Evolutionary conservation across 1,140 invertebrate genomes (phyloP).

Genomic region (Trypoxylus dichotomus): DNA sequence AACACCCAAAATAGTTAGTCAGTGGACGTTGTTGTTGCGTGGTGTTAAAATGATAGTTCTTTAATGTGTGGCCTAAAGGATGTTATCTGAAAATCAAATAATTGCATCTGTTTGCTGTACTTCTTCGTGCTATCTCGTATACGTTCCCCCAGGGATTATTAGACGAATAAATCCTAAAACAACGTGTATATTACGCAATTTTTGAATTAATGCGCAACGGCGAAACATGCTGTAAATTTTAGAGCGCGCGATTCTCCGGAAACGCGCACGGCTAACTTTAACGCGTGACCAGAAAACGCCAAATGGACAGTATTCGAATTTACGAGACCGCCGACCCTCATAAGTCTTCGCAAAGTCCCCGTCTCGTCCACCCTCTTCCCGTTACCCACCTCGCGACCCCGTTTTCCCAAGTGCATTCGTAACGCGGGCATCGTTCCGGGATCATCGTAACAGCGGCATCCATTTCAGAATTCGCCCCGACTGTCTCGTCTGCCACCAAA

Average conservation of each 20-base stretch:
- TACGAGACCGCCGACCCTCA: conserved; percentile 12
- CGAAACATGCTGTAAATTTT: conserved; percentile 1
- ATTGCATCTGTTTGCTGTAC: too few species aligned
- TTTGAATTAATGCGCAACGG: not conserved
- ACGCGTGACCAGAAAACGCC: conserved; percentile 14
- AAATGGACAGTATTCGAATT: conserved; percentile 21
- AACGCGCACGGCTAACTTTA: not conserved
- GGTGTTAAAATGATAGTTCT: too few species aligned
- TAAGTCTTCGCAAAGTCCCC: not conserved
- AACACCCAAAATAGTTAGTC: too few species aligned
- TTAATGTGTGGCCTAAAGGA: too few species aligned
- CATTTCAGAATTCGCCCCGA: not conserved
- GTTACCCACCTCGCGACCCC: not conserved
- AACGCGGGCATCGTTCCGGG: not conserved
- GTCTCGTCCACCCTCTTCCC: not conserved
- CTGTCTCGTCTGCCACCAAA: not conserved
- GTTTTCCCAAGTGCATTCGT: not conserved
- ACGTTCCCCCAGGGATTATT: too few species aligned
- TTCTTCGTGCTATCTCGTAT: too few species aligned
- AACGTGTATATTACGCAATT: too few species aligned
- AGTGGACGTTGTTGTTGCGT: too few species aligned
- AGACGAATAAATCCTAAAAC: too few species aligned
- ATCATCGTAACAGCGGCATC: not conserved
- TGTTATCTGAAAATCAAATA: too few species aligned
- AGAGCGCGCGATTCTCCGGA: not conserved